Percentiles rank a stretch among this genome's conserved stretches.
Evolutionary conservation across 2,888 invertebrate species (phyloP).

Genomic region (Linnaemya vulpina): DNA sequence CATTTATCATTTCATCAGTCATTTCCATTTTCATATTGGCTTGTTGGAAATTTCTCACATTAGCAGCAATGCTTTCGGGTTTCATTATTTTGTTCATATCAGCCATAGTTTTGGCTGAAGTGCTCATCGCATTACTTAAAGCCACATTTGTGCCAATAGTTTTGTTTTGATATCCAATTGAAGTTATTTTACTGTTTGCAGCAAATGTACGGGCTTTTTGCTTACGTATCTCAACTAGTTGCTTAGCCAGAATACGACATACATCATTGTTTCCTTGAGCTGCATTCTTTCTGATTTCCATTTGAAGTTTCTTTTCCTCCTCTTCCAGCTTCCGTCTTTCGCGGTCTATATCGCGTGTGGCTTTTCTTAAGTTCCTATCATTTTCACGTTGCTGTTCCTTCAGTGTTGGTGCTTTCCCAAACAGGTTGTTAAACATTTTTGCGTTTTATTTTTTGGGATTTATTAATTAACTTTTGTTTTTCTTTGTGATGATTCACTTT

Average conservation of each 20-base stretch:
- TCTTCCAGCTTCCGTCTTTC: conserved; percentile 92
- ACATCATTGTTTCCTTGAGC: conserved; percentile 94
- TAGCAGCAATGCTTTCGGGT: conserved; percentile 91
- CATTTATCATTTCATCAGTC: conserved; percentile 98
- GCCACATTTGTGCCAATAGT: conserved; percentile 95
- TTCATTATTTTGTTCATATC: conserved; percentile 94
- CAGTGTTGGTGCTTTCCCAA: conserved; percentile 86
- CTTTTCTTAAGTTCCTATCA: conserved; percentile 91
- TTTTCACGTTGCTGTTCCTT: conserved; percentile 93
- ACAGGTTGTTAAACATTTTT: conserved; percentile 84
- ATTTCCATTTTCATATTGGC: conserved; percentile 95
- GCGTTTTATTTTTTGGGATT: neutral
- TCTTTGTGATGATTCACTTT: conserved; percentile 57
- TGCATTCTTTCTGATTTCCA: conserved; percentile 94
- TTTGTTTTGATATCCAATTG: conserved; percentile 93
- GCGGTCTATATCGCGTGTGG: conserved; percentile 91
- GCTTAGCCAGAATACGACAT: conserved; percentile 92
- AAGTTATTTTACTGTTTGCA: conserved; percentile 90
- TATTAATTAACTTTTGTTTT: conserved; percentile 6
- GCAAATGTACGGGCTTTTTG: conserved; percentile 92
- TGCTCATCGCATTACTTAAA: conserved; percentile 93
- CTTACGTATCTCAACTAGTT: conserved; percentile 93
- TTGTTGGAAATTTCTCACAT: conserved; percentile 92
- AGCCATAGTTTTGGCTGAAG: conserved; percentile 94
- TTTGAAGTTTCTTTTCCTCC: conserved; percentile 95